Conservation (phyloP, 2,113 vertebrate species). For the Serilophus lunatus region DNA sequence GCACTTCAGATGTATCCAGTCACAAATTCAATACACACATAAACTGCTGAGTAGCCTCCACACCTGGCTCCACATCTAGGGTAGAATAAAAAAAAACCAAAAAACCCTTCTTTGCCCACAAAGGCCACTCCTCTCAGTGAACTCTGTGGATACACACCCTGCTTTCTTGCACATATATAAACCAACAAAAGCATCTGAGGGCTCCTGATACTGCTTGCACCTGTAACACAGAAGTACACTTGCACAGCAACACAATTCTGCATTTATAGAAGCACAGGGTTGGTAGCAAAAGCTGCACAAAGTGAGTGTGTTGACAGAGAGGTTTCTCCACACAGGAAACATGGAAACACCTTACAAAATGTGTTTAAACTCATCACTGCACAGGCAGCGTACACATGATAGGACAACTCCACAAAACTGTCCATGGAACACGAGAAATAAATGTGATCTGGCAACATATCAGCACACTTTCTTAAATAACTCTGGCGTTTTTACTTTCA, state of each 20-base stretch:
- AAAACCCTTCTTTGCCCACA: background rate
- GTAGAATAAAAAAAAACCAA: background rate
- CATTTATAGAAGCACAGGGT: background rate
- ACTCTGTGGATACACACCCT: background rate
- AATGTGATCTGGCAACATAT: background rate
- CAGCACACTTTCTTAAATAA: background rate
- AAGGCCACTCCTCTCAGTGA: background rate
- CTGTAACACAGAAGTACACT: background rate
- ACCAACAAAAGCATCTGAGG: background rate
- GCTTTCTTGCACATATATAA: background rate
- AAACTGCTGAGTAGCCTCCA: background rate
- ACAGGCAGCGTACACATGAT: background rate
- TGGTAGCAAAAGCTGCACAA: background rate
- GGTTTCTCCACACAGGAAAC: background rate
- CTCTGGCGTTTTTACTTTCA: background rate
- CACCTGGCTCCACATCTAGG: background rate
- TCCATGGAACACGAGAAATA: background rate
- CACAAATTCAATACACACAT: background rate
- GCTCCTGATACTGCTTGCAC: background rate
- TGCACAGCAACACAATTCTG: background rate
- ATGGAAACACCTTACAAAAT: background rate
- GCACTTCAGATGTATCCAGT: background rate
- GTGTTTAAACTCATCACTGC: background rate
- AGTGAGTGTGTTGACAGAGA: accelerated
- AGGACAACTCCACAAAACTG: background rate